Evolutionary conservation across 2,797 vertebrate genomes (phyloP).

Genomic region (Picus viridis): DNA sequence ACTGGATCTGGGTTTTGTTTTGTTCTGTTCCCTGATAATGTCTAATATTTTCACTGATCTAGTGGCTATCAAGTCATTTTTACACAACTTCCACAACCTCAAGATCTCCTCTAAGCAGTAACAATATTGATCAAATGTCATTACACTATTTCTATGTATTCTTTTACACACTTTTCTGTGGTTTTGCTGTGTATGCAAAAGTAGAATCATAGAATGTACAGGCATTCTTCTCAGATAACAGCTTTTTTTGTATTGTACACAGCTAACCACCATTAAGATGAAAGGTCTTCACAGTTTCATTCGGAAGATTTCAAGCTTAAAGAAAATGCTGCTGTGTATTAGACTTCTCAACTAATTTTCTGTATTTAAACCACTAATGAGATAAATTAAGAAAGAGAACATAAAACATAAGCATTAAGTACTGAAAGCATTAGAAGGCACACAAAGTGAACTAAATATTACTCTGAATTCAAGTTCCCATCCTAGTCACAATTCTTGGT

Average conservation of each 20-base stretch:
- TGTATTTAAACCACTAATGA: neutral
- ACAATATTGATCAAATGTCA: neutral
- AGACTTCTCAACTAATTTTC: neutral
- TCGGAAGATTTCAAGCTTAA: neutral
- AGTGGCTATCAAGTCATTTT: neutral
- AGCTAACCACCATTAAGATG: neutral
- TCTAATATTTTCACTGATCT: neutral
- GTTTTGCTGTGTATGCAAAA: neutral
- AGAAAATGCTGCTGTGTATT: neutral
- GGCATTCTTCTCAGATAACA: neutral
- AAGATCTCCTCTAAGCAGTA: neutral
- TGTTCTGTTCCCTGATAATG: neutral
- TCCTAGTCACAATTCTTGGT: neutral
- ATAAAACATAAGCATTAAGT: neutral
- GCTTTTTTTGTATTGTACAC: neutral
- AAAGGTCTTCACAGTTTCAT: neutral
- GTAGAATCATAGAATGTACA: no score
- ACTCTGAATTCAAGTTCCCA: neutral
- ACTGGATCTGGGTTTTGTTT: neutral
- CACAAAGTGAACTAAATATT: neutral
- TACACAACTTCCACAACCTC: neutral
- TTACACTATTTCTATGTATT: neutral
- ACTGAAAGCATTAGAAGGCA: neutral
- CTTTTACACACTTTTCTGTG: neutral
- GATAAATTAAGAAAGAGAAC: neutral